Evolutionary conservation across 2,888 invertebrate genomes (phyloP).

Genomic region (Volucella inflata): DNA sequence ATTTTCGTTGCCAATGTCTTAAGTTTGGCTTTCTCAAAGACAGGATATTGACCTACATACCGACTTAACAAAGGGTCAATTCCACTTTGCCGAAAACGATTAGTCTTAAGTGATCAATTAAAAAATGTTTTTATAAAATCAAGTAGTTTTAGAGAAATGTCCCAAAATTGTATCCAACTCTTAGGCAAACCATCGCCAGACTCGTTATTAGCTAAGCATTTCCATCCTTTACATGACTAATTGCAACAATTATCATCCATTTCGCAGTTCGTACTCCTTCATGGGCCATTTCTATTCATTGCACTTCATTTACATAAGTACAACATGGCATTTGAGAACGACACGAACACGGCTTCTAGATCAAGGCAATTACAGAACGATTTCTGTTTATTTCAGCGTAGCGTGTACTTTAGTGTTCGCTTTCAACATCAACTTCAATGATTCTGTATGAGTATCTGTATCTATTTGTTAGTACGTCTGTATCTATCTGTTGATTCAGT

Average conservation of each 20-base stretch:
- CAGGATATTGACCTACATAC: too few relatives aligned
- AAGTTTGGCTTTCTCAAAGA: too few relatives aligned
- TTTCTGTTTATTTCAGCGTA: slow-evolving; percentile 17
- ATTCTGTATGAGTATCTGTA: slow-evolving; percentile 32
- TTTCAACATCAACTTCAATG: slow-evolving; percentile 1
- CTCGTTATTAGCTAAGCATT: neutral
- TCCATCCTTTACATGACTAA: slow-evolving; percentile 35
- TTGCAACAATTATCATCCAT: slow-evolving; percentile 39
- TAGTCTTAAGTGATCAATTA: too few relatives aligned
- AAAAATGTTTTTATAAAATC: too few relatives aligned
- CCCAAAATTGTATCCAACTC: too few relatives aligned
- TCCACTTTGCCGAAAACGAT: too few relatives aligned
- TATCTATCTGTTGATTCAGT: slow-evolving; percentile 43
- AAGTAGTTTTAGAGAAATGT: too few relatives aligned
- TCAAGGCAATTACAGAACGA: neutral
- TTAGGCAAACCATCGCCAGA: too few relatives aligned
- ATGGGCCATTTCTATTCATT: slow-evolving; percentile 50
- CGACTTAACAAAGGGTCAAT: too few relatives aligned
- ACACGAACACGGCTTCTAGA: slow-evolving; percentile 22
- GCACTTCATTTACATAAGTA: slow-evolving; percentile 26
- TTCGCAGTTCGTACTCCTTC: slow-evolving; percentile 34
- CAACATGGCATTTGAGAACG: slow-evolving; percentile 28
- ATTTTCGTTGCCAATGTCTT: too few relatives aligned
- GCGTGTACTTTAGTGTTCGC: neutral
- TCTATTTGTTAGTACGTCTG: neutral